These are phyloP conservation scores for Drosophila mojavensis DNA, from an alignment of 1,140 invertebrate genomes.

Conservation along the genomic window DNA sequence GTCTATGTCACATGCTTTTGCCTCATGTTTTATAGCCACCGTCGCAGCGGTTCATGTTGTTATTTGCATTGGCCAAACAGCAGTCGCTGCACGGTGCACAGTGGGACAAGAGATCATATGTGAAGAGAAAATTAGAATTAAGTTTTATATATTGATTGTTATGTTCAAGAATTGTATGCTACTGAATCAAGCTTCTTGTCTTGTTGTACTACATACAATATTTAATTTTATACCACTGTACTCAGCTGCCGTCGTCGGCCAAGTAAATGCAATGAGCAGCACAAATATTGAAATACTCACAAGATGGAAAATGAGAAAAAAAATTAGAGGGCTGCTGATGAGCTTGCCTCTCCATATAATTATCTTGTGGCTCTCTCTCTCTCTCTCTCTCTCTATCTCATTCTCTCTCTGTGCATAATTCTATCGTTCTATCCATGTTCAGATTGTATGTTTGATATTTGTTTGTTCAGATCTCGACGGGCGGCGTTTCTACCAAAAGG, in stretches of 20 bases:
- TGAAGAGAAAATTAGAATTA: too few species aligned
- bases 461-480: constrained; percentile 63
- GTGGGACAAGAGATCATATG: constrained; percentile 37
- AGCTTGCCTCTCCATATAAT: constrained; percentile 14
- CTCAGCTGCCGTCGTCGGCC: constrained; percentile 1
- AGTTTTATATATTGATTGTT: too few species aligned
- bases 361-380: constrained; percentile 6
- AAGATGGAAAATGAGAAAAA: constrained; percentile 17
- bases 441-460: constrained; percentile 29
- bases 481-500: constrained; percentile 50
- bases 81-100: constrained; percentile 36
- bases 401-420: constrained; percentile 43
- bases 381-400: too few species aligned
- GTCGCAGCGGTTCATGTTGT: constrained; percentile 46
- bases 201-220: not conserved
- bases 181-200: not conserved
- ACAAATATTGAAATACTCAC: constrained; percentile 45
- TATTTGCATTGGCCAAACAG: constrained; percentile 72
- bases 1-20: constrained; percentile 70
- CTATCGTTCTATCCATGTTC: constrained; percentile 51
- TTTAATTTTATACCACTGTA: constrained; percentile 7
- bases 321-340: constrained; percentile 6
- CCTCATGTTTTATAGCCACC: constrained; percentile 44
- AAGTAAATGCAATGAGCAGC: constrained; percentile 28
- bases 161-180: too few species aligned